Percentiles rank a stretch among this genome's conserved stretches.
Evolutionary conservation across 2,797 vertebrate genomes (phyloP).

Genomic region (Gadopsis marmoratus): DNA sequence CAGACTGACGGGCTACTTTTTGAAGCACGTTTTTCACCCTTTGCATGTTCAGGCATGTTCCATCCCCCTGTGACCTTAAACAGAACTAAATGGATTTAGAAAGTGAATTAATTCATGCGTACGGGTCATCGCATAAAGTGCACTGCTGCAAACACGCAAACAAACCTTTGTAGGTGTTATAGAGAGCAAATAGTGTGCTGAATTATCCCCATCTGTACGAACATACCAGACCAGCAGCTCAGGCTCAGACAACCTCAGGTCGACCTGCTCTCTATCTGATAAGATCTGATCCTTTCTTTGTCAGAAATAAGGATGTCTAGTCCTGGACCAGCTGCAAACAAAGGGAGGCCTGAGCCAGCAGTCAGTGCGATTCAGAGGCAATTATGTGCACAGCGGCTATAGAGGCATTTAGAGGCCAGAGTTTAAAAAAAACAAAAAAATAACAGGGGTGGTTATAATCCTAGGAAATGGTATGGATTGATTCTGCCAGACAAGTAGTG

Average conservation of each 20-base stretch:
- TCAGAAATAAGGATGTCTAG: constrained; percentile 61
- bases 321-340: constrained; percentile 56
- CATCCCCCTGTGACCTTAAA: constrained; percentile 17
- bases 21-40: constrained; percentile 8
- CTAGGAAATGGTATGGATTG: constrained; percentile 32
- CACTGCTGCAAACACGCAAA: constrained; percentile 18
- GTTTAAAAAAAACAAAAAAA: constrained; percentile 15
- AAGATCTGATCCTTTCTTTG: constrained; percentile 59
- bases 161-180: constrained; percentile 7
- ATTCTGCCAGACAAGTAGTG: constrained; percentile 43
- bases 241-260: constrained; percentile 47
- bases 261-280: constrained; percentile 51
- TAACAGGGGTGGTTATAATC: constrained; percentile 27
- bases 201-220: constrained; percentile 39
- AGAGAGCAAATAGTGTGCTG: constrained; percentile 13
- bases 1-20: constrained; percentile 19
- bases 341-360: constrained; percentile 44
- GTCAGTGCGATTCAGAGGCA: constrained; percentile 32
- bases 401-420: constrained; percentile 19
- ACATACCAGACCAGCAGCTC: constrained; percentile 31
- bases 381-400: constrained; percentile 50
- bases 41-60: constrained; percentile 16
- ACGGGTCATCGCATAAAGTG: constrained; percentile 16
- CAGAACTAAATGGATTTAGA: constrained; percentile 32
- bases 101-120: constrained; percentile 14